A percentile compares a stretch with the other conserved stretches of the same genome.
Evolutionary conservation across 2,888 invertebrate species (phyloP).

Genomic region (Argyresthia albistria): DNA sequence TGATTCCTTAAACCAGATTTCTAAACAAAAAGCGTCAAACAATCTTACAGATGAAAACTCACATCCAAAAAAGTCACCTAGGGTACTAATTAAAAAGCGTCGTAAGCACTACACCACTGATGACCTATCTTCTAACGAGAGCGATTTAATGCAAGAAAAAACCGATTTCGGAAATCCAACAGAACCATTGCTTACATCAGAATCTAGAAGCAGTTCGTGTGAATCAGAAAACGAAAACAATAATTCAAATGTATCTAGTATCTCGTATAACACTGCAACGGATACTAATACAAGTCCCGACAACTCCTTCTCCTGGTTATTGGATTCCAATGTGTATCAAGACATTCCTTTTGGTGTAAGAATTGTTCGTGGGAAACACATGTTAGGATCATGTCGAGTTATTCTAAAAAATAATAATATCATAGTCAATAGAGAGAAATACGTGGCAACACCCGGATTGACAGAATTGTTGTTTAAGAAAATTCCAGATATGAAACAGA

Average conservation of each 20-base stretch:
- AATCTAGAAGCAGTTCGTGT: too few species aligned
- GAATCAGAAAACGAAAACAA: neutral
- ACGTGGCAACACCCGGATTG: neutral
- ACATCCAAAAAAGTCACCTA: too few species aligned
- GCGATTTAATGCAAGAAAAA: neutral
- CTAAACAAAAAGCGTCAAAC: neutral
- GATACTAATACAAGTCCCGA: too few species aligned
- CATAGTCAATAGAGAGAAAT: neutral
- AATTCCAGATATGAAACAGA: neutral
- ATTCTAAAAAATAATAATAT: neutral
- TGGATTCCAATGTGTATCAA: neutral
- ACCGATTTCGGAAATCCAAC: neutral
- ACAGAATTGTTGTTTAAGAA: neutral
- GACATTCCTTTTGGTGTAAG: conserved; percentile 2
- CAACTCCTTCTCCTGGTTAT: too few species aligned
- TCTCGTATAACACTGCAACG: too few species aligned
- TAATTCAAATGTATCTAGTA: neutral
- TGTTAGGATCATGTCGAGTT: neutral
- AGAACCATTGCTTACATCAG: neutral
- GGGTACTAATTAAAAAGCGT: too few species aligned
- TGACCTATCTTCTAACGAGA: neutral
- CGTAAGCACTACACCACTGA: too few species aligned
- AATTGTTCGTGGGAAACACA: neutral
- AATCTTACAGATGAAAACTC: neutral
- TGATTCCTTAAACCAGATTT: neutral